Base-by-base conservation (phyloP, 1,140 invertebrate genomes). In the Aphaenogaster ashmeadi region DNA sequence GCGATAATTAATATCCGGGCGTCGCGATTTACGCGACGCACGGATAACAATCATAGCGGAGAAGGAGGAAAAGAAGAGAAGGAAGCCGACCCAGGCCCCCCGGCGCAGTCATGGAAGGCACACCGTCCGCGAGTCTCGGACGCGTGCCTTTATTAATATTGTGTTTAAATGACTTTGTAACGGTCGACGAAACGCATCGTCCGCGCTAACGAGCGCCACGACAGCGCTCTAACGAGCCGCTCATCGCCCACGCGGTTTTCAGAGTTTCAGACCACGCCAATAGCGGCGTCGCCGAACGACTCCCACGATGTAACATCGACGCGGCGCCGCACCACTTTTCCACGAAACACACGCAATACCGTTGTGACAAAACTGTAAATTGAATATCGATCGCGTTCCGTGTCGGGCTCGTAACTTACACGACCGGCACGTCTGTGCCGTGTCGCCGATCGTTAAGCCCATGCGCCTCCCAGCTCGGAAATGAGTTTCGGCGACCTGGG, bases 291-390 rank as follows among this genome's bases (percentile, higher is more conserved):
- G 60, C 71, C 75, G 86, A 56, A 47, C 38, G 58, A 71, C 67
- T 84, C 50, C 86, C 64, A 66, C 78, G 66, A 62, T 71, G 27
- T 69, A 71, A 8, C 69, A 33, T 58, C 67, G 27, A 33, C 72
- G 15, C 9, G 50, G 52, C 62, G 41, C 52, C 50, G 27, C 58
- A n/a, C 44, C 67, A 18, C 21, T 81, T 87, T 93, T 94, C 93
- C 83, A 87, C 89, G 93, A 94, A 94, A 91, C 74, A 78, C 84
- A 90, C 69, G 86, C 80, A 91, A 91, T 87, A 92, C 87, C 87
- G 90, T 93, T 94, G 94, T 94, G 93, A 94, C 94, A 94, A 95
- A 95, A 94, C 74, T 93, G 94, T 93, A 95, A 95, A 95, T 95
- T 95, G 94, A 94, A 95, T 95, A 95, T 95, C 94, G 94, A 95